Base-by-base conservation (phyloP, 1,140 invertebrate genomes). In the Chrysomallon squamiferum region DNA sequence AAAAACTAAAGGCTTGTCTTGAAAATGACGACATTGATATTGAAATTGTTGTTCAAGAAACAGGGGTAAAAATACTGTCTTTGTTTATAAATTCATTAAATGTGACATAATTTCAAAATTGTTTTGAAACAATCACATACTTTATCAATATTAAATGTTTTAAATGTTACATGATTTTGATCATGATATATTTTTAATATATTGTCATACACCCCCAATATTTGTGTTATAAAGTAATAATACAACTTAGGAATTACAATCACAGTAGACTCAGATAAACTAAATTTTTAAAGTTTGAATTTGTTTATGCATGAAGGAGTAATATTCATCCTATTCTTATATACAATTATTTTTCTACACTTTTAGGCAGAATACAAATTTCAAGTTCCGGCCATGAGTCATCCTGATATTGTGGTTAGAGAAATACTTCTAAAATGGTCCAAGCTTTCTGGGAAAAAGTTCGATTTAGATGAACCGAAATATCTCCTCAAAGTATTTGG, bases 401-500 rank as follows among this genome's bases (percentile, higher is more conserved):
- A 1, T 0, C 69, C 69, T 25, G 6, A 58, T 13, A 62, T 66
- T 7, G 41, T 59, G 20, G 59, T 71, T 18, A 3, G 47, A 1
- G 11, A 35, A 32, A 56, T 62, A n/a, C 45, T 74, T 3, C 29
- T 22, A 3, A 68, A 62, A 38, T 33, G 54, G 38, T n/a, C 65
- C 7, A 30, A 9, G 3, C 20, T 18, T 11, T n/a, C 33, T 13
- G 60, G 60, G 4, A 25, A 27, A 15, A 29, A 27, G 35, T 5
- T 38, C 35, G 35, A 38, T 3, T 5, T 59, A 2, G 65, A 61
- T 7, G 58, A 66, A 33, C 35, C 54, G 15, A 50, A 74, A 20
- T 75, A 70, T 41, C 58, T 75, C 5, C 62, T 75, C 22, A 75
- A 75, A 50, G 67, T 70, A 5, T 64, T 58, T 30, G 73, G 73